Conservation (phyloP, 2,113 vertebrate genomes). For the Gambusia holbrooki region DNA sequence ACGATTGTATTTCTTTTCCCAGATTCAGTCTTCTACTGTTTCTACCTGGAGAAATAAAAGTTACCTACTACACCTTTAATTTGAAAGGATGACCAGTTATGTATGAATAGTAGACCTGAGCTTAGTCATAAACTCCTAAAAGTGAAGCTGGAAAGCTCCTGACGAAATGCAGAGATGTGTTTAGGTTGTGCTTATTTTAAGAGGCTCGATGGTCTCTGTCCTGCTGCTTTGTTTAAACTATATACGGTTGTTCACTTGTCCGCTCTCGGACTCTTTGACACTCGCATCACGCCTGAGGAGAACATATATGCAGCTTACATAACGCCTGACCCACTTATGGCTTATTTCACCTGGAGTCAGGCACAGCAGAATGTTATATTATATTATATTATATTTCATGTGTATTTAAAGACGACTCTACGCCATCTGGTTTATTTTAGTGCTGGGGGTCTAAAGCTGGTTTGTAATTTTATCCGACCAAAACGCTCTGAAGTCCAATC, state of each 20-base stretch:
- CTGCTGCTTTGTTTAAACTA: background rate
- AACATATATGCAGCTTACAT: conserved; percentile 29
- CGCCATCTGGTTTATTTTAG: conserved; percentile 37
- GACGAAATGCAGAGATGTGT: background rate
- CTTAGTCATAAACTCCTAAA: no score
- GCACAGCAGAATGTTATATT: conserved; percentile 5
- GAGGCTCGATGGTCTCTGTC: background rate
- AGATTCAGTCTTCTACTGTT: no score
- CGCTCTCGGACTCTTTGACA: background rate
- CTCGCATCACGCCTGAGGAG: conserved; percentile 5
- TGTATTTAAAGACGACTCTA: conserved; percentile 45
- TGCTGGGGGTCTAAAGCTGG: conserved; percentile 44
- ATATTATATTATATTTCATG: conserved; percentile 29
- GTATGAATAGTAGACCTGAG: no score
- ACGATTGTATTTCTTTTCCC: no score
- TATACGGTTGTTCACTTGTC: background rate
- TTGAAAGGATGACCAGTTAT: no score
- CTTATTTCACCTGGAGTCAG: conserved; percentile 29
- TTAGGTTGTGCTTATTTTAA: background rate
- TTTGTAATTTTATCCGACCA: conserved; percentile 57
- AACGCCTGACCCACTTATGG: conserved; percentile 23
- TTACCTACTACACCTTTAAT: no score
- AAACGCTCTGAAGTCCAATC: conserved; percentile 34
- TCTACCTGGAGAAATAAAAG: no score
- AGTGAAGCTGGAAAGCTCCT: background rate